Percentiles rank a stretch among this genome's conserved stretches.
Conservation (phyloP, 2,888 invertebrate species). For the Dexiosoma caninum region DNA sequence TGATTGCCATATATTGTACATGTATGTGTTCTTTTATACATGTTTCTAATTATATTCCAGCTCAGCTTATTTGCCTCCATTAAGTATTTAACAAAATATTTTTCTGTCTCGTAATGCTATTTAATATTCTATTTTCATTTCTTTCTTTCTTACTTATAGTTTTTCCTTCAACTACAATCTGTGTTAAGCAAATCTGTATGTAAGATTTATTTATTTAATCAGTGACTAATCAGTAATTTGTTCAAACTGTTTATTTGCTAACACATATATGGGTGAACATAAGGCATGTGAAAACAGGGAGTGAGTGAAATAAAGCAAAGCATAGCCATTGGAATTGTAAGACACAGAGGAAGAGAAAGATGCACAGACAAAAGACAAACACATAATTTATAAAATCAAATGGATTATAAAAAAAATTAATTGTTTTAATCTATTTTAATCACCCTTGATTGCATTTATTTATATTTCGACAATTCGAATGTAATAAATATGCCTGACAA, state of each 20-base stretch:
- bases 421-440: conserved; percentile 51
- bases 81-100: background rate
- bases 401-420: conserved; percentile 55
- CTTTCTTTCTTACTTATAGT: background rate
- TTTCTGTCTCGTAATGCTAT: too few relatives aligned
- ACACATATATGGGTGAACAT: background rate
- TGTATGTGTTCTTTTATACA: too few relatives aligned
- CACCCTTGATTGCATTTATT: conserved; percentile 33
- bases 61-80: too few relatives aligned
- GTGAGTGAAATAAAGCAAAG: conserved; percentile 7
- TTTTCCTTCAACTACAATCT: conserved; percentile 3
- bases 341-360: background rate
- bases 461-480: background rate
- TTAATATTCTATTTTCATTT: background rate
- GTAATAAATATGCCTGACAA: background rate
- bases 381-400: conserved; percentile 42
- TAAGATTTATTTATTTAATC: conserved; percentile 46
- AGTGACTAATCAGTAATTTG: conserved; percentile 49
- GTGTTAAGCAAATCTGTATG: background rate
- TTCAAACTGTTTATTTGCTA: conserved; percentile 31
- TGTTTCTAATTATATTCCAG: too few relatives aligned
- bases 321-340: conserved; percentile 28
- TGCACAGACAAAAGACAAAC: background rate
- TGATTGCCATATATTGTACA: too few relatives aligned
- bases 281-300: background rate